Conservation (phyloP, 2,797 vertebrate species). For the Pagetopsis macropterus region DNA sequence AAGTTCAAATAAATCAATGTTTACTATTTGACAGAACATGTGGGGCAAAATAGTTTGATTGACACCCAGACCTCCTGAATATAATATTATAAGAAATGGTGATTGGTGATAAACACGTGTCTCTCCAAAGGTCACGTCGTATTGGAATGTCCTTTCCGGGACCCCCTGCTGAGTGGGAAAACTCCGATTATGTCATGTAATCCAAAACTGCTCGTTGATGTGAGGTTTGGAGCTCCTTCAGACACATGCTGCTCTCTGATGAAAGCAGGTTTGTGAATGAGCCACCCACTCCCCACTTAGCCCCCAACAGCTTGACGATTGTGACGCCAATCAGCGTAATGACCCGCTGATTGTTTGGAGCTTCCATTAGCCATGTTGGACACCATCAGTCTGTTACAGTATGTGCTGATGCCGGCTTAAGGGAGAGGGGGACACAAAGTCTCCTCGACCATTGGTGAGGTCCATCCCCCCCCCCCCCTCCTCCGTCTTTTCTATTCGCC, state of each 20-base stretch:
- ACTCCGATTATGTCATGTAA: not conserved
- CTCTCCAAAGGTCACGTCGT: no score
- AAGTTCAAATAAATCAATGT: no score
- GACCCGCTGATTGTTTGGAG: slow-evolving; percentile 89
- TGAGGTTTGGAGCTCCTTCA: slow-evolving; percentile 29
- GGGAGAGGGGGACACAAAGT: slow-evolving; percentile 80
- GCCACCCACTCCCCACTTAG: slow-evolving; percentile 81
- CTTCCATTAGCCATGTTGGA: slow-evolving; percentile 86
- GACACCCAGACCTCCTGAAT: no score
- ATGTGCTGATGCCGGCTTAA: slow-evolving; percentile 85
- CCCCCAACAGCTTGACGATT: slow-evolving; percentile 89
- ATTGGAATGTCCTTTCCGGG: no score
- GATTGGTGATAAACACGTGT: no score
- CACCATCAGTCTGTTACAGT: slow-evolving; percentile 91
- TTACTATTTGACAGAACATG: no score
- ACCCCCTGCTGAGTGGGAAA: no score
- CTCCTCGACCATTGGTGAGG: slow-evolving; percentile 86
- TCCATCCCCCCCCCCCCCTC: slow-evolving; percentile 52
- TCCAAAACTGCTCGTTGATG: slow-evolving; percentile 2
- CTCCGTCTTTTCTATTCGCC: slow-evolving; percentile 57
- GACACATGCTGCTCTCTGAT: slow-evolving; percentile 28
- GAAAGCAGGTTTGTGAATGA: slow-evolving; percentile 87
- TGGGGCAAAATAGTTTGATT: no score
- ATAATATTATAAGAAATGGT: no score
- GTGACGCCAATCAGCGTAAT: slow-evolving; percentile 90